phyloP scores from a whole-genome alignment of 1,140 invertebrate genomes.

The Phortica variegata region DNA sequence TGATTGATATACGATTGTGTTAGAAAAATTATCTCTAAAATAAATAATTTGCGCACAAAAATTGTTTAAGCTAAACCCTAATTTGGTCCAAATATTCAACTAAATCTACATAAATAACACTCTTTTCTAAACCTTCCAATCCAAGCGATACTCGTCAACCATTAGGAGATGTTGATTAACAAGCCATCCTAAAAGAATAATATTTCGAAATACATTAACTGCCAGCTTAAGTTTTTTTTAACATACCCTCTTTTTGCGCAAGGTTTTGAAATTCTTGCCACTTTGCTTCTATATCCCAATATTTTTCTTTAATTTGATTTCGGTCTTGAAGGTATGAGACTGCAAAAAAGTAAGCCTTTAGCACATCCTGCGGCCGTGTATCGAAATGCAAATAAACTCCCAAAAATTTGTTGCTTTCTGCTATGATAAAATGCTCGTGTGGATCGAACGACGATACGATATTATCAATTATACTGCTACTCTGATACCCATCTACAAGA shows the following conservation, averaged over 20 bases:
- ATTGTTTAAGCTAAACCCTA: slow-evolving; percentile 15
- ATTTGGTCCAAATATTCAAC: slow-evolving; percentile 13
- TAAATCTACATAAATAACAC: too few relatives aligned
- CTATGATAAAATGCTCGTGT: slow-evolving; percentile 55
- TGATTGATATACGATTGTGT: too few relatives aligned
- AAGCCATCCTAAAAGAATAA: slow-evolving; percentile 58
- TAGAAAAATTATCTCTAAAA: background rate
- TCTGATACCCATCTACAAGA: slow-evolving; percentile 39
- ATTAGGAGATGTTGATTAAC: slow-evolving; percentile 59
- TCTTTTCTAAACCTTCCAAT: slow-evolving; percentile 56
- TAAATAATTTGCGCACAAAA: background rate
- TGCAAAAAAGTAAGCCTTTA: slow-evolving; percentile 55
- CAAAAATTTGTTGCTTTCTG: slow-evolving; percentile 46
- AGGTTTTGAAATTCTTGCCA: slow-evolving; percentile 52
- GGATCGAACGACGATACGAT: slow-evolving; percentile 59
- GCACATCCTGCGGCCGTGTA: slow-evolving; percentile 44
- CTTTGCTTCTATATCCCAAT: slow-evolving; percentile 59
- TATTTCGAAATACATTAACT: slow-evolving; percentile 5
- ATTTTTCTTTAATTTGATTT: slow-evolving; percentile 56
- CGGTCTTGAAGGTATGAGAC: slow-evolving; percentile 57
- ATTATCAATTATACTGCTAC: slow-evolving; percentile 41
- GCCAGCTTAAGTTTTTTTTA: background rate
- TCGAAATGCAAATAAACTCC: slow-evolving; percentile 56
- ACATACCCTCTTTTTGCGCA: slow-evolving; percentile 43
- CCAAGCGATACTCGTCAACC: slow-evolving; percentile 59